Evolutionary conservation across 2,797 vertebrate genomes (phyloP), one percentile per base, ranked within the genome.

Genomic region (Bufotes viridis): DNA sequence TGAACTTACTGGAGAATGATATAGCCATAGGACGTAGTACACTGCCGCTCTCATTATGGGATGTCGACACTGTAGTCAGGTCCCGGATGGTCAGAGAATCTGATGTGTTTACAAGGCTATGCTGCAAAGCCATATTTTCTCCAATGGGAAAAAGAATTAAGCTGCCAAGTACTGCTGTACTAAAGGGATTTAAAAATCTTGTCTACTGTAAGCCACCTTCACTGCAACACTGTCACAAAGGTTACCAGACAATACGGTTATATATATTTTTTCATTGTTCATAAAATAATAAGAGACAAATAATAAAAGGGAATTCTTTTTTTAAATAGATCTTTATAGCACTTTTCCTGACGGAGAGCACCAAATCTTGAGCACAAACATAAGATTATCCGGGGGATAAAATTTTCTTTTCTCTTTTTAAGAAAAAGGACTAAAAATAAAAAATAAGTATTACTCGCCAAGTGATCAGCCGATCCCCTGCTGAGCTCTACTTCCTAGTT

Each of bases 1-100:
- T 88, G 90, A 95, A 94, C 93, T 74, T 87, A 72, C 83, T 74
- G 65, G 85, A 57, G 78, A 81, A 51, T 57, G 85, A 81, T 87
- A 58, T 58, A 85, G 70, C 57, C 83, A 76, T 61, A 58, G 76
- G 53, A 79, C 29, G 63, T 26, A 42, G 79, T 49, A 51, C n/a
- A 17, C 15, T 24, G 70, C 34, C 55, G 63, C 78, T 51, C 74
- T 79, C 78, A 81, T 80, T 86, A 80, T 15, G 63, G 65, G 65
- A 81, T 78, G 75, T 86, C 51, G 60, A 26, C 42, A 17, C 5
- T 17, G 58, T 80, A 72, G 79, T 51, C 80, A 63, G 13, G 17
- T 15, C 29, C 85, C 17, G 15, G 72, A 78, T 26, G 34, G 83
- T 63, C 83, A 76, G 22, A 53, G 22, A 34, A 76, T 78, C 78